Base-by-base conservation (phyloP, 2,113 vertebrate genomes). In the Rhombomys opimus region DNA sequence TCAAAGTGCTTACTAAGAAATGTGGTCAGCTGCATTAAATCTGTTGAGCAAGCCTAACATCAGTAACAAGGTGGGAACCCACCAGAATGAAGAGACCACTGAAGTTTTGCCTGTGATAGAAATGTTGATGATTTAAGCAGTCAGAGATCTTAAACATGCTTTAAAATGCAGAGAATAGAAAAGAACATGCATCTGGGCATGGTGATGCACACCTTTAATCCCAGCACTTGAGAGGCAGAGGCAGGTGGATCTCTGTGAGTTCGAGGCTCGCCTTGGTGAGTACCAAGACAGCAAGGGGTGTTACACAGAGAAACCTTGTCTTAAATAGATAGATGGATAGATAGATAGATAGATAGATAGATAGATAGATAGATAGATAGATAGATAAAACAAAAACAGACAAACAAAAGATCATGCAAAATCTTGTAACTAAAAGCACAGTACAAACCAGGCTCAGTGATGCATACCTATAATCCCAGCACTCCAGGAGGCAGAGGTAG, bases 1-100 rank as follows among this genome's bases (percentile, higher is more conserved):
- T 87, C 13, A 92, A 86, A 93, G 61, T 32, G n/a, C 57, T 91
- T 91, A 65, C 7, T 93, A 67, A 82, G 23, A 92, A 88, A 87
- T 59, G 22, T 41, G 35, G 78, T 5, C 30, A 82, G 72, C 4
- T 72, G 23, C 4, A 41, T 15, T 30, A 73, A 73, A 73, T 63
- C 41, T 41, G 22, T 73, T 95, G 54, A 87, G 32, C 88, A 96
- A 72, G 23, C 0, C 38, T 77, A 77, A 61, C 4, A 81, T 78
- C 52, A 88, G 87, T 0, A 88, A 20, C 35, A 88, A 87, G 30
- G 84, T 1, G 65, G 59, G 18, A 57, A 18, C 67, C 75, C n/a
- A 50, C 35, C 57, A 85, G 17, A 94, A 82, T 76, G 84, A 87
- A 89, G 41, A 54, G 38, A 85, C 25, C 18, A 86, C 0, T 70